A percentile compares a stretch with the other conserved stretches of the same genome.
phyloP scores from a whole-genome alignment of 2,113 vertebrate genomes.

The Epinephelus moara region DNA sequence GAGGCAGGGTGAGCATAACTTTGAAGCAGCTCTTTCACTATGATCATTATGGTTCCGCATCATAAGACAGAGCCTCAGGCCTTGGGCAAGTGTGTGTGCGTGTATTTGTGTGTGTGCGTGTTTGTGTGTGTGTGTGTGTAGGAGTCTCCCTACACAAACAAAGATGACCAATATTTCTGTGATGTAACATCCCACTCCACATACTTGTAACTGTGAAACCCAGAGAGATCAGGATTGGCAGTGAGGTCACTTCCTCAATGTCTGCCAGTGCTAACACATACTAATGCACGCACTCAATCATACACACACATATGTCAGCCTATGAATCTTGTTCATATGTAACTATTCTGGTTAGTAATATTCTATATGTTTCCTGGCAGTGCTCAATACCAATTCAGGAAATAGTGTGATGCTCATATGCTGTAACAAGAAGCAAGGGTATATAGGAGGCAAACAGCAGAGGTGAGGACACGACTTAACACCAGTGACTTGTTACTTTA shows the following conservation, averaged over 20 bases:
- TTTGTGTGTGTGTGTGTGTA: neutral
- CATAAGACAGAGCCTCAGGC: constrained; percentile 44
- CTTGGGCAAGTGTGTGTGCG: neutral
- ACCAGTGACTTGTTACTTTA: no score
- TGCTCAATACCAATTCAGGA: neutral
- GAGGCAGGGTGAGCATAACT: constrained; percentile 11
- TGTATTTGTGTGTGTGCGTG: constrained; percentile 14
- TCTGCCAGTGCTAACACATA: constrained; percentile 55
- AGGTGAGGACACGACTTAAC: no score
- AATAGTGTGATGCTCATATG: neutral
- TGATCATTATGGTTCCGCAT: constrained; percentile 47
- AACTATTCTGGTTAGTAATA: neutral
- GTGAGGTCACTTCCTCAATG: constrained; percentile 67
- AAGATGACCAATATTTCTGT: neutral
- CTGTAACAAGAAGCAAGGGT: neutral
- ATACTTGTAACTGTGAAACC: constrained; percentile 33
- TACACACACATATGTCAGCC: neutral
- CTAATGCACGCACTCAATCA: neutral
- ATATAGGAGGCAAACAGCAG: no score
- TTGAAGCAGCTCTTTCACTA: constrained; percentile 50
- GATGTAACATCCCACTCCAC: constrained; percentile 36
- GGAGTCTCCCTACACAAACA: neutral
- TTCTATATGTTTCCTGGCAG: neutral
- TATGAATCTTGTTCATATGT: neutral
- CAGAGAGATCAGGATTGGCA: constrained; percentile 28